Conservation (phyloP, 2,797 vertebrate species). For the Spondyliosoma cantharus region DNA sequence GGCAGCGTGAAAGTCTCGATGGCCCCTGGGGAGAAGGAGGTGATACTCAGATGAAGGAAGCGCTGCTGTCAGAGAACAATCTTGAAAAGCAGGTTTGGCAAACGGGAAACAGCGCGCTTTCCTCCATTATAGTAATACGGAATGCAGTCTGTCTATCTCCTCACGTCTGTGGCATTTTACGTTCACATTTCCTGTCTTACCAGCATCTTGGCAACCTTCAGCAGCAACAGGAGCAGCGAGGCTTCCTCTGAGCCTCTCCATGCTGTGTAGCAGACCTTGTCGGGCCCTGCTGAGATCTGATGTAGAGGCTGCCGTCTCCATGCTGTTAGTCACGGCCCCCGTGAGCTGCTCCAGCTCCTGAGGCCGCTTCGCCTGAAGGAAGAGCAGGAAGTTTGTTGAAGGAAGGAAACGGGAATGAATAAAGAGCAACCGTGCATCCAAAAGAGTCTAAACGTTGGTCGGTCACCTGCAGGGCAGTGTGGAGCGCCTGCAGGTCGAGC, state of each 20-base stretch:
- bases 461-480: slow-evolving; percentile 85
- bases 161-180: neutral
- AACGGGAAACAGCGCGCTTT: neutral
- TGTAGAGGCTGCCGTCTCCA: slow-evolving; percentile 85
- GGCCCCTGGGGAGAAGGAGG: slow-evolving; percentile 65
- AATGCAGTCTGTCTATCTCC: neutral
- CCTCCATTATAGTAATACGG: neutral
- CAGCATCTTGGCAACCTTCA: slow-evolving; percentile 59
- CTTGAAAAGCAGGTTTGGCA: slow-evolving; percentile 8
- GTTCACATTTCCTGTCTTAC: slow-evolving; percentile 48
- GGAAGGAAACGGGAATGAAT: neutral
- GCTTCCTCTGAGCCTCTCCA: slow-evolving; percentile 82
- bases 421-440: too few species aligned
- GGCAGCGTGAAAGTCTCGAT: slow-evolving; percentile 87
- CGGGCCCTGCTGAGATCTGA: slow-evolving; percentile 76
- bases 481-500: slow-evolving; percentile 80
- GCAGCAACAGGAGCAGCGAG: slow-evolving; percentile 66
- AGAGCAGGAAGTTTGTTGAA: neutral
- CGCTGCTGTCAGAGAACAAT: neutral
- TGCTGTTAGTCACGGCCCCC: slow-evolving; percentile 74
- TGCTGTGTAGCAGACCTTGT: slow-evolving; percentile 75
- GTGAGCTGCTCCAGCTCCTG: slow-evolving; percentile 87
- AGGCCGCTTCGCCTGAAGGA: slow-evolving; percentile 78
- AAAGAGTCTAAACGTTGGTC: too few species aligned
- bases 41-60: neutral